Percentiles rank a stretch among this genome's conserved stretches.
phyloP scores from a whole-genome alignment of 2,113 vertebrate species.

The Candoia aspera region DNA sequence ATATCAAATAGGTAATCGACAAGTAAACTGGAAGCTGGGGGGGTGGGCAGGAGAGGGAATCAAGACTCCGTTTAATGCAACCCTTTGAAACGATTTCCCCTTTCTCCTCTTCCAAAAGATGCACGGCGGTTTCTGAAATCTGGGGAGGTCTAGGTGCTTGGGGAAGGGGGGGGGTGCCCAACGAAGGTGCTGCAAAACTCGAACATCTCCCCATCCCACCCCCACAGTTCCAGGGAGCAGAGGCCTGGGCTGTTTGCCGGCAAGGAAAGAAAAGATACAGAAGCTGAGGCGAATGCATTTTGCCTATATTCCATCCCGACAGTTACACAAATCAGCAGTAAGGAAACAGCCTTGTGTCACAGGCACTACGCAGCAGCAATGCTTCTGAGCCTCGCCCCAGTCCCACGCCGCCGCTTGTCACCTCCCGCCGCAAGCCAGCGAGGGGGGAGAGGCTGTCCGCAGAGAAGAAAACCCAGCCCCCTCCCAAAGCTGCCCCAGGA shows the following conservation, averaged over 20 bases:
- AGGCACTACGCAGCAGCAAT: not conserved
- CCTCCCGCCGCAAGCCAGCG: not conserved
- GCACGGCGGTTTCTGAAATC: not conserved
- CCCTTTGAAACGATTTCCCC: too few species aligned
- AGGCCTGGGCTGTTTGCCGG: not conserved
- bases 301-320: slow-evolving; percentile 21
- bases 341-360: not conserved
- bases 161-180: not conserved
- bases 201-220: not conserved
- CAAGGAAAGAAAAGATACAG: not conserved
- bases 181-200: too few species aligned
- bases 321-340: not conserved
- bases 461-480: slow-evolving; percentile 42
- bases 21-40: too few species aligned
- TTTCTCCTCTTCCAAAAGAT: too few species aligned
- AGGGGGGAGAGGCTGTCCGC: slow-evolving; percentile 20
- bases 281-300: not conserved
- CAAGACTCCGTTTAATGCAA: too few species aligned
- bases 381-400: not conserved
- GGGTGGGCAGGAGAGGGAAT: too few species aligned
- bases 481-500: slow-evolving; percentile 23
- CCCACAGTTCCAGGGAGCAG: not conserved
- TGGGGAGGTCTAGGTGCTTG: not conserved
- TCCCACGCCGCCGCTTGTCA: too few species aligned
- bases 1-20: too few species aligned